Conservation (phyloP, 2,113 vertebrate genomes). For the Platichthys stellatus region DNA sequence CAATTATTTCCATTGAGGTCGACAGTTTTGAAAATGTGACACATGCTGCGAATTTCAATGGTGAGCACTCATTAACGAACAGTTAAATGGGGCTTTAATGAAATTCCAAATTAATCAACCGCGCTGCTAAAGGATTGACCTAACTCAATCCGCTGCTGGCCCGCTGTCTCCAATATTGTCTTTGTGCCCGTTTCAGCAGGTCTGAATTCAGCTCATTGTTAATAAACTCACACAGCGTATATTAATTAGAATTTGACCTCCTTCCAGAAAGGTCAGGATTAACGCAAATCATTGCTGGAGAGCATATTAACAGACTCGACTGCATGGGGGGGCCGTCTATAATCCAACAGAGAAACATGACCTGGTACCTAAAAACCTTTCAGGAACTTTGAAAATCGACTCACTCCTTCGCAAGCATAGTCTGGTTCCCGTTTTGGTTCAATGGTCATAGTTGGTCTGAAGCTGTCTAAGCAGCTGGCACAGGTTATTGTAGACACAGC, state of each 20-base stretch:
- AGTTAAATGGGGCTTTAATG: constrained; percentile 57
- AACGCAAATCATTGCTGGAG: constrained; percentile 39
- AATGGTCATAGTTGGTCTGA: not conserved
- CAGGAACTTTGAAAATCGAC: not conserved
- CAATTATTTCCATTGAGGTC: constrained; percentile 28
- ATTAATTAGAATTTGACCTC: constrained; percentile 59
- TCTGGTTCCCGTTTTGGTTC: not conserved
- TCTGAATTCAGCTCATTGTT: constrained; percentile 52
- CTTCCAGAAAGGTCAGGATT: constrained; percentile 46
- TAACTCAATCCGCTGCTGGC: constrained; percentile 27
- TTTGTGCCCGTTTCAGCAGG: constrained; percentile 23
- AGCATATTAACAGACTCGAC: constrained; percentile 25
- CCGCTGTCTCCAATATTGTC: constrained; percentile 44
- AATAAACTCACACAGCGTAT: constrained; percentile 46
- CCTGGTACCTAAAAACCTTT: not conserved
- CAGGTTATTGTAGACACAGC: not conserved
- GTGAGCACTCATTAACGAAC: constrained; percentile 38
- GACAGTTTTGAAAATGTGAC: constrained; percentile 15
- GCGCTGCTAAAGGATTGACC: constrained; percentile 49
- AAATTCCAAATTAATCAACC: constrained; percentile 64
- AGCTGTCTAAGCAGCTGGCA: too few relatives aligned
- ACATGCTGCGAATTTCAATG: constrained; percentile 19
- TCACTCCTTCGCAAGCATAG: not conserved
- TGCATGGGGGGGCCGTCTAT: not conserved
- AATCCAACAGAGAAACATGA: not conserved